A percentile compares a stretch with the other conserved stretches of the same genome.
These are phyloP conservation scores for Flexamia atlantica DNA, from an alignment of 2,888 invertebrate species.

Conservation along the genomic window DNA sequence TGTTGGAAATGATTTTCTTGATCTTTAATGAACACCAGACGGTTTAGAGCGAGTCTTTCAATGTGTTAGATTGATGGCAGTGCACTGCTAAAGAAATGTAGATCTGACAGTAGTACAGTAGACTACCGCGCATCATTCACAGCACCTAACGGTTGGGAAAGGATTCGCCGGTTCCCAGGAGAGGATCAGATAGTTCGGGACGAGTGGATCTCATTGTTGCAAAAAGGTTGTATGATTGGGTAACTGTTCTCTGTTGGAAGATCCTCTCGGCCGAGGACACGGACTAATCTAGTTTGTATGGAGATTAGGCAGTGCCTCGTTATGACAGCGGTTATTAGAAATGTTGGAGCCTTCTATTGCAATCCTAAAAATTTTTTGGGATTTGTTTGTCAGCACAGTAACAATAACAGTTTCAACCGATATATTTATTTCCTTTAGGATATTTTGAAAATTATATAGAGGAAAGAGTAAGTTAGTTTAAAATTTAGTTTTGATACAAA, in stretches of 20 bases:
- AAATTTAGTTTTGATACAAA: too few species aligned
- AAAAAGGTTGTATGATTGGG: constrained; percentile 26
- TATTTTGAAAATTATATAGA: too few species aligned
- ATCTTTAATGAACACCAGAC: neutral
- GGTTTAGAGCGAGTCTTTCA: neutral
- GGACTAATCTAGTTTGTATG: constrained; percentile 14
- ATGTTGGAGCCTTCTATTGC: too few species aligned
- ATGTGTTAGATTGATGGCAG: neutral
- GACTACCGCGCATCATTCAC: constrained; percentile 7
- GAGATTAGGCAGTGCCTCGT: neutral
- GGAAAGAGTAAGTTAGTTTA: too few species aligned
- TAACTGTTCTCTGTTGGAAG: neutral
- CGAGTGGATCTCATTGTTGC: constrained; percentile 32
- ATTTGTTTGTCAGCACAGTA: too few species aligned
- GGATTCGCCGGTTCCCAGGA: constrained; percentile 25
- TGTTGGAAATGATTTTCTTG: neutral
- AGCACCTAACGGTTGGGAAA: constrained; percentile 35
- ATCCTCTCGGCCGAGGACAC: neutral
- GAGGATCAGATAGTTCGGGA: constrained; percentile 28
- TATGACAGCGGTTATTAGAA: neutral
- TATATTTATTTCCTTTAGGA: too few species aligned
- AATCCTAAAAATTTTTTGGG: too few species aligned
- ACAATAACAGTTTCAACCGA: too few species aligned
- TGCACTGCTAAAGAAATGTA: neutral
- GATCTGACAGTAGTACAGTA: neutral